phyloP scores from a whole-genome alignment of 2,797 vertebrate genomes.

The Phalloptychus januarius region DNA sequence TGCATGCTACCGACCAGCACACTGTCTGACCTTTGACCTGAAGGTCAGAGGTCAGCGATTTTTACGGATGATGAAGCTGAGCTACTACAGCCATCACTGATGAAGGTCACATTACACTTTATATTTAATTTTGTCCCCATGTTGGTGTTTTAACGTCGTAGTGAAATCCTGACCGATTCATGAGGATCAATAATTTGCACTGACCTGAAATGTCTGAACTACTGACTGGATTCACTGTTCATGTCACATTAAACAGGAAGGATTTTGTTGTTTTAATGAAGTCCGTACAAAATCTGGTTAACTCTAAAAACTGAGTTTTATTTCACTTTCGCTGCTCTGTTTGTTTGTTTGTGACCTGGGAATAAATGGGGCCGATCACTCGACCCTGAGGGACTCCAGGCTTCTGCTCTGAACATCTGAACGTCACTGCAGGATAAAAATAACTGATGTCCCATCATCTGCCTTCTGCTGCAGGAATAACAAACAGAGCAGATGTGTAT shows the following conservation, averaged over 20 bases:
- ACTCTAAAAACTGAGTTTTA: background rate
- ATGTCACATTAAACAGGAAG: background rate
- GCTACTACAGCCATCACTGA: background rate
- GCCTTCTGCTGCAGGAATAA: background rate
- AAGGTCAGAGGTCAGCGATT: no score
- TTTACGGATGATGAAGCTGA: background rate
- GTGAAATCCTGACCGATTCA: background rate
- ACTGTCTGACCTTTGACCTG: slow-evolving; percentile 6
- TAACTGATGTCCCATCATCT: background rate
- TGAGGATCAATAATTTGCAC: slow-evolving; percentile 11
- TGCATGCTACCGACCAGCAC: slow-evolving; percentile 15
- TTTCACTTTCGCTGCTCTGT: background rate
- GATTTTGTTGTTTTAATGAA: background rate
- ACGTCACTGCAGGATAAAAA: background rate
- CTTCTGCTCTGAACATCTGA: no score
- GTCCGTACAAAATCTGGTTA: background rate
- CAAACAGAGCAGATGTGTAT: background rate
- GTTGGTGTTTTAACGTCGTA: slow-evolving; percentile 11
- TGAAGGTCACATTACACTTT: background rate
- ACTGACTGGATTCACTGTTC: background rate
- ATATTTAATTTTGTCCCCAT: background rate
- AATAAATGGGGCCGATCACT: background rate
- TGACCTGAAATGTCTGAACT: slow-evolving; percentile 11
- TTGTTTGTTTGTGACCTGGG: slow-evolving; percentile 2
- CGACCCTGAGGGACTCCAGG: background rate